phyloP scores from a whole-genome alignment of 2,797 vertebrate genomes.

The Brachymystax lenok region DNA sequence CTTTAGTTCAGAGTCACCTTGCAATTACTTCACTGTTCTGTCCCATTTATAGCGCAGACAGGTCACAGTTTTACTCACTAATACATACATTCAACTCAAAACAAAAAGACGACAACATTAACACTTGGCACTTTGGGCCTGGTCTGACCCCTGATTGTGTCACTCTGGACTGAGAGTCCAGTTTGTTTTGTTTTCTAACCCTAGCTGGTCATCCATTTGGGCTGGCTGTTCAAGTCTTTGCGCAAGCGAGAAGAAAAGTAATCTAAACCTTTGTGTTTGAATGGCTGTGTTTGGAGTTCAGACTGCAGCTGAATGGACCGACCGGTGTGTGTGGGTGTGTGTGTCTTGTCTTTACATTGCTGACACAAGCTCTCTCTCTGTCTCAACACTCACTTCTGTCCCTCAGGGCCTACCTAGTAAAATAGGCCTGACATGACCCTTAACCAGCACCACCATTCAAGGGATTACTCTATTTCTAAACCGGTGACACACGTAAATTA shows the following conservation, averaged over 20 bases:
- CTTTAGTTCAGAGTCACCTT: slow-evolving; percentile 43
- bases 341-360: slow-evolving; percentile 32
- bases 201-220: slow-evolving; percentile 28
- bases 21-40: slow-evolving; percentile 51
- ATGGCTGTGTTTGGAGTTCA: slow-evolving; percentile 22
- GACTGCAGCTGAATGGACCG: slow-evolving; percentile 34
- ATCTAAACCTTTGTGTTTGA: slow-evolving; percentile 43
- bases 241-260: not conserved
- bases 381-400: slow-evolving; percentile 49
- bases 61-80: slow-evolving; percentile 36
- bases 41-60: slow-evolving; percentile 48
- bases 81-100: too few relatives aligned
- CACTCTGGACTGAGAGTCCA: too few relatives aligned
- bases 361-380: slow-evolving; percentile 35
- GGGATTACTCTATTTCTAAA: too few relatives aligned
- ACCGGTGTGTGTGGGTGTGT: not conserved
- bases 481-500: slow-evolving; percentile 14
- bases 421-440: slow-evolving; percentile 31
- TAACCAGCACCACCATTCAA: not conserved
- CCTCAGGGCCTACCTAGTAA: slow-evolving; percentile 43
- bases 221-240: slow-evolving; percentile 28
- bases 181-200: slow-evolving; percentile 47
- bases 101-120: too few relatives aligned
- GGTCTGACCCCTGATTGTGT: too few relatives aligned
- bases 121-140: too few relatives aligned